Percentiles rank a stretch among this genome's conserved stretches.
Conservation (phyloP, 2,113 vertebrate genomes). For the Tragelaphus imberbis region DNA sequence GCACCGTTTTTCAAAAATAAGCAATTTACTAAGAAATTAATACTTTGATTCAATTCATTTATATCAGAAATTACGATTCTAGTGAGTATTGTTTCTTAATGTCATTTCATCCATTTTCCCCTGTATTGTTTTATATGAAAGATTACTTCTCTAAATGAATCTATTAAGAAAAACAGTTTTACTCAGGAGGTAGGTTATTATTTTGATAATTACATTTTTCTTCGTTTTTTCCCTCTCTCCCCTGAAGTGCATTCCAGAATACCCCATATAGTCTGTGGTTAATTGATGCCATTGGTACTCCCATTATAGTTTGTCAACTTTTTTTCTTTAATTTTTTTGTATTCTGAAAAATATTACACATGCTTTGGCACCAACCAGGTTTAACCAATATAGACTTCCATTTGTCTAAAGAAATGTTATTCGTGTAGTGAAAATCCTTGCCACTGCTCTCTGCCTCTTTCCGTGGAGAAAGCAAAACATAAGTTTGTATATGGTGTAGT, state of each 20-base stretch:
- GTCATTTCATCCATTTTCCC: not conserved
- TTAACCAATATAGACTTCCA: not conserved
- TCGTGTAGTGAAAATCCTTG: not conserved
- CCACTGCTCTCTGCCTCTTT: not conserved
- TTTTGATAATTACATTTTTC: not conserved
- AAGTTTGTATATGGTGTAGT: not conserved
- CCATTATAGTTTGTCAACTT: not conserved
- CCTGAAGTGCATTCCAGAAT: not conserved
- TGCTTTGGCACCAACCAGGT: not conserved
- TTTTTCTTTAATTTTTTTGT: not conserved
- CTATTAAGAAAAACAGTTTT: not conserved
- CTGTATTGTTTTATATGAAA: not conserved
- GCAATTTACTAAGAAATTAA: not conserved
- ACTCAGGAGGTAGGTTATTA: not conserved
- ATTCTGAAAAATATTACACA: not conserved
- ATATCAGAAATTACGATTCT: not conserved
- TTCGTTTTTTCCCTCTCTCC: not conserved
- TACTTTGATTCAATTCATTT: not conserved
- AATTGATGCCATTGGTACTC: not conserved
- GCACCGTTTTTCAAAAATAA: conserved; percentile 8
- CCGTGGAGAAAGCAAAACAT: not conserved
- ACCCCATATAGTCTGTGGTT: not conserved
- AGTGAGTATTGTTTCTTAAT: not conserved
- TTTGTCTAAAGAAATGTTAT: not conserved
- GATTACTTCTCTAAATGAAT: not conserved